phyloP scores from a whole-genome alignment of 2,113 vertebrate genomes.

The Serilophus lunatus region DNA sequence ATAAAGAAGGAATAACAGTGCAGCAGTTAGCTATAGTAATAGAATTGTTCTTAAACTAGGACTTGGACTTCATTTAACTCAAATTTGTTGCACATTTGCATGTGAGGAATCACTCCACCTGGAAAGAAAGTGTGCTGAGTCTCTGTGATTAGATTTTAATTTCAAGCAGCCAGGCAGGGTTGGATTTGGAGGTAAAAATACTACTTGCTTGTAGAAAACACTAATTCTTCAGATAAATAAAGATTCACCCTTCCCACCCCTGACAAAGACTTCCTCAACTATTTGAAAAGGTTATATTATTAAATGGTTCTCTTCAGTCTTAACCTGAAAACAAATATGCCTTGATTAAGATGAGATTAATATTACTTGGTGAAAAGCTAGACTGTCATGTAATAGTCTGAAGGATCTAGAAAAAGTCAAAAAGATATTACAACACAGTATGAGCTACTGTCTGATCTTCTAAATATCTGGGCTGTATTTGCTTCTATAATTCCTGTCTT shows the following conservation, averaged over 20 bases:
- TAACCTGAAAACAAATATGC: conserved; percentile 57
- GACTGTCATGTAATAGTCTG: conserved; percentile 61
- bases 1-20: conserved; percentile 41
- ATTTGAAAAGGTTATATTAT: conserved; percentile 5
- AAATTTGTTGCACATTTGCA: conserved; percentile 46
- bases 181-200: neutral
- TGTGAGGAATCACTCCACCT: conserved; percentile 29
- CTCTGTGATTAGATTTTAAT: conserved; percentile 53
- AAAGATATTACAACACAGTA: conserved; percentile 49
- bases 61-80: conserved; percentile 60
- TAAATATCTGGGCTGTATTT: conserved; percentile 65
- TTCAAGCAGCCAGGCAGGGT: neutral
- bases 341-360: conserved; percentile 50
- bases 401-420: conserved; percentile 33
- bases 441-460: conserved; percentile 67
- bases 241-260: neutral
- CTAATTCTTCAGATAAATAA: conserved; percentile 37
- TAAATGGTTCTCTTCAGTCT: conserved; percentile 43
- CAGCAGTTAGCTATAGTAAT: conserved; percentile 57
- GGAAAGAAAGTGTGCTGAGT: conserved; percentile 23
- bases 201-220: conserved; percentile 24
- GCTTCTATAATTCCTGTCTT: conserved; percentile 59
- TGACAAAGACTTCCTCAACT: neutral
- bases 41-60: conserved; percentile 60
- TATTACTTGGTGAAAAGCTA: conserved; percentile 60